phyloP scores from a whole-genome alignment of 1,140 invertebrate genomes.

The Aplysia californica region DNA sequence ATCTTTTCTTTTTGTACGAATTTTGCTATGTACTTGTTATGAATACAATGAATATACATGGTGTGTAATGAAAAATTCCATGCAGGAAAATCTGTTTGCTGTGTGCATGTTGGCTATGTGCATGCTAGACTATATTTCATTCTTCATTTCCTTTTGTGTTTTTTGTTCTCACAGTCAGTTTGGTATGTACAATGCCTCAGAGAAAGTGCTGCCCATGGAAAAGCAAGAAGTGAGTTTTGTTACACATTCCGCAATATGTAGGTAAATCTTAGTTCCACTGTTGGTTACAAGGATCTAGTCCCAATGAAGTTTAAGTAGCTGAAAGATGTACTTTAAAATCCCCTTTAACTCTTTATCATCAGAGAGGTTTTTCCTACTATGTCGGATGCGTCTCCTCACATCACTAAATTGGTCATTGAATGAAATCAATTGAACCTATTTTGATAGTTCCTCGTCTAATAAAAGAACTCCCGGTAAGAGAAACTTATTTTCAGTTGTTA shows the following conservation, averaged over 20 bases:
- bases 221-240: conserved; percentile 70
- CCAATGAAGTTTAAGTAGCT: no score
- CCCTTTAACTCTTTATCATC: no score
- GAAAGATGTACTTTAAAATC: no score
- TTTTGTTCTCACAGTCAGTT: conserved; percentile 74
- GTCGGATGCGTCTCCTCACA: no score
- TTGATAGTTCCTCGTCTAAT: no score
- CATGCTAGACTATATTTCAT: neutral
- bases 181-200: conserved; percentile 81
- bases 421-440: no score
- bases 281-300: no score
- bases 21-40: neutral
- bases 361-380: no score
- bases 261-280: neutral
- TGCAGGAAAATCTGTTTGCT: neutral
- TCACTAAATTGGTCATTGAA: no score
- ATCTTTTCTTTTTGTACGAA: neutral
- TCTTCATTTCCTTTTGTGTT: neutral
- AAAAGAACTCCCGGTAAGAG: no score
- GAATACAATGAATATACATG: neutral
- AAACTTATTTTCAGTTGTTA: no score
- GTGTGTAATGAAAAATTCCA: neutral
- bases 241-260: neutral
- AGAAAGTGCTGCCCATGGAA: conserved; percentile 79
- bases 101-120: neutral